Evolutionary conservation across 2,888 invertebrate species (phyloP), one percentile per base, ranked within the genome.

Genomic region (Dilophus febrilis): DNA sequence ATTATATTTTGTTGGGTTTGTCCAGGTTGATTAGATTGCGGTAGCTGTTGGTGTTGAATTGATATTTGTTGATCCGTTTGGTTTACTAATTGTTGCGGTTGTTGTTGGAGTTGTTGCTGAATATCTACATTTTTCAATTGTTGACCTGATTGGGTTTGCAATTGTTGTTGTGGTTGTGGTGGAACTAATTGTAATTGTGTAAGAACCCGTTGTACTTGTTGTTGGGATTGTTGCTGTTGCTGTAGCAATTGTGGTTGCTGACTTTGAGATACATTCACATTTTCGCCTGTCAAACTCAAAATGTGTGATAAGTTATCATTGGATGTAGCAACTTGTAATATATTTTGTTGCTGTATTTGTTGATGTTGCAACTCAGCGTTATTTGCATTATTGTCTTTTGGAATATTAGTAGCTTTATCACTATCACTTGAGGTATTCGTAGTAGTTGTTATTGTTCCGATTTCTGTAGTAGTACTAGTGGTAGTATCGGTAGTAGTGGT

Each of bases 171-270:
- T 8, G 4, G 22, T 6, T 22, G 22, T 22, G 4, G 33, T 4
- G n/a, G 31, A 5, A 14, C 11, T 14, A 13, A 11, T 31, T 12
- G 33, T 33, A 16, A 33, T 14, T 7, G 4, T 5, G 8, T 14
- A 10, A 8, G 8, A 16, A 10, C 31, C 33, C 14, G 14, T 16
- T 4, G 3, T 13, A 16, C 8, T 19, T 35, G 18, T 12, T 12
- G 35, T 18, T 38, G 40, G n/a, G 42, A 40, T 38, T 45, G 50
- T 45, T 13, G 46, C 42, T 2, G 44, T 41, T 34, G 49, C 49
- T 26, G 51, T 28, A 39, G 43, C 40, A 37, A 45, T 16, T 42
- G 44, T 13, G 31, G 50, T 45, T 13, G 46, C 42, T 2, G 44
- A 40, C 33, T 48, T 48, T 26, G 51, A 19, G 35, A 8, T 35